These are phyloP conservation scores for Lithobates sylvaticus DNA, from an alignment of 2,797 vertebrate species.

Conservation along the genomic window DNA sequence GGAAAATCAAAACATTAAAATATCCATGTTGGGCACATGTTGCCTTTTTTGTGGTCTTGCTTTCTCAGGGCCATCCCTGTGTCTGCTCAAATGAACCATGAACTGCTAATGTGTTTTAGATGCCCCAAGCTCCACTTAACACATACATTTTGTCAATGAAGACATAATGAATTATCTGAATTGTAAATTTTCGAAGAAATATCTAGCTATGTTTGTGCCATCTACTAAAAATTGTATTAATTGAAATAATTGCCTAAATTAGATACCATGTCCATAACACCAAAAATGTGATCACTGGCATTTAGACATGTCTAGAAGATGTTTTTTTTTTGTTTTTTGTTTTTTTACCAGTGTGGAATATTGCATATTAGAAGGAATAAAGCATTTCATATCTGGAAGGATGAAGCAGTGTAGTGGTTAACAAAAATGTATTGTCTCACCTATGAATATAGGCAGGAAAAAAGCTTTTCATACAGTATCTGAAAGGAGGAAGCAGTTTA, in stretches of 20 bases:
- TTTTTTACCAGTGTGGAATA: neutral
- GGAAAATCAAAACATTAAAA: slow-evolving; percentile 22
- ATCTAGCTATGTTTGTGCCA: slow-evolving; percentile 33
- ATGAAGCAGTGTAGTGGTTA: no score
- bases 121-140: slow-evolving; percentile 47
- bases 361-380: neutral
- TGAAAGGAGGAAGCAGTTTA: no score
- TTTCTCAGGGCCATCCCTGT: slow-evolving; percentile 45
- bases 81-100: slow-evolving; percentile 57
- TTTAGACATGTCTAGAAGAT: neutral
- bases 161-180: slow-evolving; percentile 45
- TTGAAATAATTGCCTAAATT: slow-evolving; percentile 15
- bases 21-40: slow-evolving; percentile 25
- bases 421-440: no score
- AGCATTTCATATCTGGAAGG: neutral
- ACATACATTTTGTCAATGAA: slow-evolving; percentile 40
- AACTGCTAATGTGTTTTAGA: slow-evolving; percentile 51
- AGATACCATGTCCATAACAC: neutral
- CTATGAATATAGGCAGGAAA: neutral
- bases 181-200: slow-evolving; percentile 29
- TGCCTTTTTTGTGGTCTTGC: slow-evolving; percentile 27
- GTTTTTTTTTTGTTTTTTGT: neutral
- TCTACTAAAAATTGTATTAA: slow-evolving; percentile 35
- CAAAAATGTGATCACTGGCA: neutral
- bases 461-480: neutral